phyloP scores from a whole-genome alignment of 1,140 invertebrate species.

The Bathynomus jamesi region DNA sequence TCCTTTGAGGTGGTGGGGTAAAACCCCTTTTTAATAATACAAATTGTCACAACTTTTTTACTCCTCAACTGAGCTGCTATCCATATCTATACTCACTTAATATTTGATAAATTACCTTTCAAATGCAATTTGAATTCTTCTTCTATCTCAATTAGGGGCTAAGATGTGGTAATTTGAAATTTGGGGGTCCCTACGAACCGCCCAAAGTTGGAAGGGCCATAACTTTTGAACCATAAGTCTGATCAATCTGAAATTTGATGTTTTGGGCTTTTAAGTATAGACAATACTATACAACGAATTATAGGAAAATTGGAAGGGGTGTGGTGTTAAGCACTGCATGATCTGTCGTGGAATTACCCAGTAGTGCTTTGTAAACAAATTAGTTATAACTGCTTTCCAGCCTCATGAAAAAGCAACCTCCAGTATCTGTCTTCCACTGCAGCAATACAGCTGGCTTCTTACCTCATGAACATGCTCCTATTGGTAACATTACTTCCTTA shows the following conservation, averaged over 20 bases:
- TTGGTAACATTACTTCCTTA: conserved; percentile 41
- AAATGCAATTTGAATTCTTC: too few species aligned
- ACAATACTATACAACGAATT: not conserved
- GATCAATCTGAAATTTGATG: not conserved
- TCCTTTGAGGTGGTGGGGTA: too few species aligned
- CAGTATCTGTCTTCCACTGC: not conserved
- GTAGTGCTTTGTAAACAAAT: not conserved
- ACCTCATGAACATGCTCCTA: not conserved
- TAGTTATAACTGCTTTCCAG: not conserved
- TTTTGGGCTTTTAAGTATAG: not conserved
- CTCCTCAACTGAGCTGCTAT: too few species aligned
- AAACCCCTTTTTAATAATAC: too few species aligned
- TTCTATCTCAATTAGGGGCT: too few species aligned
- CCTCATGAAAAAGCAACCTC: not conserved
- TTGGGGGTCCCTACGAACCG: too few species aligned
- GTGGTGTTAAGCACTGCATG: not conserved
- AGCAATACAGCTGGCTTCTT: not conserved
- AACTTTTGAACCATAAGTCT: not conserved
- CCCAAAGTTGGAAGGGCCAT: not conserved
- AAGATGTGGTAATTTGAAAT: too few species aligned
- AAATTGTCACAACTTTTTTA: too few species aligned
- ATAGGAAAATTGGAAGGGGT: not conserved
- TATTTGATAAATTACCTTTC: too few species aligned
- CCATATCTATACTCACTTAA: too few species aligned
- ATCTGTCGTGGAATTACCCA: too few species aligned